A percentile compares a stretch with the other conserved stretches of the same genome.
phyloP scores from a whole-genome alignment of 2,888 invertebrate genomes.

The Orgyia antiqua region DNA sequence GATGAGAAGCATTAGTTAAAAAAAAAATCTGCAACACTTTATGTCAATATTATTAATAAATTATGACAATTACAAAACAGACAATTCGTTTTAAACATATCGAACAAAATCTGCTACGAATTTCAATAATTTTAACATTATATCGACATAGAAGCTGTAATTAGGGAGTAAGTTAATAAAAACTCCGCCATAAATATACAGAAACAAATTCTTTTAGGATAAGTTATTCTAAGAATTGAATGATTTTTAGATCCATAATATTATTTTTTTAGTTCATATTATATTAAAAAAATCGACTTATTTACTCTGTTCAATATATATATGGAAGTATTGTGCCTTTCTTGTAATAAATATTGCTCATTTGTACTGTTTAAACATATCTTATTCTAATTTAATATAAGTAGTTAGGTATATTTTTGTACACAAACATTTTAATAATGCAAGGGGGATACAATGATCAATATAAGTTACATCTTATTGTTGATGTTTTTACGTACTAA shows the following conservation, averaged over 20 bases:
- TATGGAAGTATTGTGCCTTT: slow-evolving; percentile 41
- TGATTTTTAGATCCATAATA: slow-evolving; percentile 22
- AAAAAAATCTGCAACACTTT: too few species aligned
- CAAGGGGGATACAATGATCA: too few species aligned
- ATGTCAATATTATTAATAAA: too few species aligned
- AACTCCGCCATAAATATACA: slow-evolving; percentile 74
- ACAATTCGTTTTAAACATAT: too few species aligned
- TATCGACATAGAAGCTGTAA: slow-evolving; percentile 39
- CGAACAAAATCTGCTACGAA: slow-evolving; percentile 57
- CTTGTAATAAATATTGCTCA: slow-evolving; percentile 49
- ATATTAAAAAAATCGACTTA: slow-evolving; percentile 33
- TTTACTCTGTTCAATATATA: slow-evolving; percentile 36
- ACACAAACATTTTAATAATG: slow-evolving; percentile 26
- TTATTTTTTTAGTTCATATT: slow-evolving; percentile 5
- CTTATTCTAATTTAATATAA: slow-evolving; percentile 32
- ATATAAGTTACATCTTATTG: too few species aligned
- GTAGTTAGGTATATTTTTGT: slow-evolving; percentile 32
- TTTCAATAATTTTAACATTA: slow-evolving; percentile 52
- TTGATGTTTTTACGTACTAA: too few species aligned
- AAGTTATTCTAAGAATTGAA: slow-evolving; percentile 32
- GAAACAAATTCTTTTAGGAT: slow-evolving; percentile 44
- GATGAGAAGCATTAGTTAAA: too few species aligned
- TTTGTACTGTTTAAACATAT: slow-evolving; percentile 42
- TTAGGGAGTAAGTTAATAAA: slow-evolving; percentile 51
- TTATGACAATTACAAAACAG: too few species aligned